phyloP scores from a whole-genome alignment of 2,797 vertebrate genomes.

The Acridotheres tristis region DNA sequence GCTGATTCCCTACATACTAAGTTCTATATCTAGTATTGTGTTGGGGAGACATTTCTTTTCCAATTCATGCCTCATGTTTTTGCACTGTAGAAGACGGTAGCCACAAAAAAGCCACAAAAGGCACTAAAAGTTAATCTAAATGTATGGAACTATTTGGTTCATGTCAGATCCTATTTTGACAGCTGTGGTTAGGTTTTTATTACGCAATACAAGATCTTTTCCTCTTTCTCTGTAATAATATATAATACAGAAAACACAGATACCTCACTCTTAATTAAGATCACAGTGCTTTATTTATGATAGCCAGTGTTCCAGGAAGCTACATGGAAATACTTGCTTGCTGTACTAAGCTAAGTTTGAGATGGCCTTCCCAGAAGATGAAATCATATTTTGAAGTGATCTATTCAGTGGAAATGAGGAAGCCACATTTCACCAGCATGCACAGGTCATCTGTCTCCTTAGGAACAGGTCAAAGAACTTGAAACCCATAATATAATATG shows the following conservation, averaged over 20 bases:
- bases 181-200: neutral
- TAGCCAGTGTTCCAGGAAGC: neutral
- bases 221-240: neutral
- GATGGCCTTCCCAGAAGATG: neutral
- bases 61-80: neutral
- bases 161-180: neutral
- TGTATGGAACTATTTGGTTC: neutral
- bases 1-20: neutral
- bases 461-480: neutral
- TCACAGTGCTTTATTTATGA: neutral
- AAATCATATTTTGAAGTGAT: neutral
- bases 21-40: neutral
- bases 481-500: neutral
- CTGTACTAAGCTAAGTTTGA: neutral
- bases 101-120: neutral
- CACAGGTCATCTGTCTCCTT: neutral
- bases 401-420: neutral
- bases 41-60: neutral
- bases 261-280: neutral
- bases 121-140: neutral
- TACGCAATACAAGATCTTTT: neutral
- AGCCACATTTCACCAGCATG: neutral
- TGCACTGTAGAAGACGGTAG: neutral
- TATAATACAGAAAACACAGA: neutral
- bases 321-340: neutral